These are phyloP conservation scores for Luperina nickerlii DNA, from an alignment of 2,888 invertebrate genomes.

Conservation along the genomic window DNA sequence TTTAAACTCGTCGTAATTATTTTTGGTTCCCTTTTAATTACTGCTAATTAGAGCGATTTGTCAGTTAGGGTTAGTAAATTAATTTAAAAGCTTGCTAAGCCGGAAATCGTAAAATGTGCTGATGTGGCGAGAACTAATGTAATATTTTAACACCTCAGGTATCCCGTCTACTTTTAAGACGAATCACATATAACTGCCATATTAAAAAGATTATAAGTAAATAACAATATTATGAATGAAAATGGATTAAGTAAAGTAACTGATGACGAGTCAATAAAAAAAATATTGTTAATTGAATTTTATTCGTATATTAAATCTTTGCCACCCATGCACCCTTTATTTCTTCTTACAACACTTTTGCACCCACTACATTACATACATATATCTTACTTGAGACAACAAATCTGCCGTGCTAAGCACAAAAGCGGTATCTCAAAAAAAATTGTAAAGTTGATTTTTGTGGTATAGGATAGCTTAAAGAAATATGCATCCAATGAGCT, in stretches of 20 bases:
- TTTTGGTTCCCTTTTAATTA: conserved; percentile 40
- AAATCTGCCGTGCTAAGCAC: too few relatives aligned
- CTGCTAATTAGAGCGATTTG: conserved; percentile 33
- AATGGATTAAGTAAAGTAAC: not conserved
- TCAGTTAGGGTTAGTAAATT: conserved; percentile 20
- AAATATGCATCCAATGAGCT: too few relatives aligned
- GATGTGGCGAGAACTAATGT: conserved; percentile 15
- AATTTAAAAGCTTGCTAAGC: conserved; percentile 12
- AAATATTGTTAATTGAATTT: not conserved
- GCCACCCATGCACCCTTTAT: not conserved
- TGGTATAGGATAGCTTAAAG: too few relatives aligned
- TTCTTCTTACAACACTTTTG: not conserved
- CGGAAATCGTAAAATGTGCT: conserved; percentile 4
- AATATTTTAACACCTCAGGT: conserved; percentile 2
- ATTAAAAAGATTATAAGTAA: not conserved
- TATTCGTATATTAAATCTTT: not conserved
- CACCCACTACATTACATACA: not conserved
- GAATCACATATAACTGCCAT: conserved; percentile 3
- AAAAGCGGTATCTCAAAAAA: too few relatives aligned
- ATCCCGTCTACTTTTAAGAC: conserved; percentile 4
- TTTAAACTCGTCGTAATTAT: conserved; percentile 26
- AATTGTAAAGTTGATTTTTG: too few relatives aligned
- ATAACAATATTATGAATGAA: not conserved
- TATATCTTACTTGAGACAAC: not conserved
- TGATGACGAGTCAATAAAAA: not conserved